A percentile compares a stretch with the other conserved stretches of the same genome.
phyloP scores from a whole-genome alignment of 2,888 invertebrate genomes.

The Platycheirus rosarum region DNA sequence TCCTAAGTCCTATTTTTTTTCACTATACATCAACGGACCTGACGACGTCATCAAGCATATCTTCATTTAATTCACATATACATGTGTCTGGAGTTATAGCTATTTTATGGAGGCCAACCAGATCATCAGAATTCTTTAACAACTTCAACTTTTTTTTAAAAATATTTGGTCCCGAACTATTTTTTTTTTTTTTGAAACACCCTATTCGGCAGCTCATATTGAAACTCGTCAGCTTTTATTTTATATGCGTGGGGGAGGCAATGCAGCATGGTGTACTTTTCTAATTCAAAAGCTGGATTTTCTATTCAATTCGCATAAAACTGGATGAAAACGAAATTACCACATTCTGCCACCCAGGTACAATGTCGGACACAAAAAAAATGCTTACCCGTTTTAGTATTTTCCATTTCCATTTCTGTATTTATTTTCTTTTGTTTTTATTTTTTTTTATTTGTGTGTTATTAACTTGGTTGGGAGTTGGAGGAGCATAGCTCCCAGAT shows the following conservation, averaged over 20 bases:
- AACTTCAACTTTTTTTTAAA: too few relatives aligned
- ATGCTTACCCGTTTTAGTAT: constrained; percentile 29
- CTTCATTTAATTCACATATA: too few relatives aligned
- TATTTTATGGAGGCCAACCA: too few relatives aligned
- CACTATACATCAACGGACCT: too few relatives aligned
- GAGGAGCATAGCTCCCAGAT: constrained; percentile 36
- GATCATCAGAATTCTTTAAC: too few relatives aligned
- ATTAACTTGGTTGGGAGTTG: constrained; percentile 29
- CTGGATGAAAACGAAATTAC: constrained; percentile 70
- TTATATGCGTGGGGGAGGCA: constrained; percentile 9
- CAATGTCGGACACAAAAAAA: constrained; percentile 37
- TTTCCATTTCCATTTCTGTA: not conserved
- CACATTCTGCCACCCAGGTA: constrained; percentile 68
- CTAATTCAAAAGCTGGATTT: constrained; percentile 63
- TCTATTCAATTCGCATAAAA: constrained; percentile 65
- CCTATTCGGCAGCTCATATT: constrained; percentile 1
- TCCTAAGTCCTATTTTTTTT: too few relatives aligned
- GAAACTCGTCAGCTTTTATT: not conserved
- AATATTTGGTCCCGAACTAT: too few relatives aligned
- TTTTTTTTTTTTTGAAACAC: constrained; percentile 13
- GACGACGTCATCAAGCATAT: too few relatives aligned
- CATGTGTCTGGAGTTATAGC: too few relatives aligned
- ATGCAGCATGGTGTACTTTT: constrained; percentile 49
- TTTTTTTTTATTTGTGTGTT: constrained; percentile 22
- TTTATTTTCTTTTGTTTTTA: constrained; percentile 3